phyloP scores from a whole-genome alignment of 2,888 invertebrate species.

The Lasioglossum vierecki region DNA sequence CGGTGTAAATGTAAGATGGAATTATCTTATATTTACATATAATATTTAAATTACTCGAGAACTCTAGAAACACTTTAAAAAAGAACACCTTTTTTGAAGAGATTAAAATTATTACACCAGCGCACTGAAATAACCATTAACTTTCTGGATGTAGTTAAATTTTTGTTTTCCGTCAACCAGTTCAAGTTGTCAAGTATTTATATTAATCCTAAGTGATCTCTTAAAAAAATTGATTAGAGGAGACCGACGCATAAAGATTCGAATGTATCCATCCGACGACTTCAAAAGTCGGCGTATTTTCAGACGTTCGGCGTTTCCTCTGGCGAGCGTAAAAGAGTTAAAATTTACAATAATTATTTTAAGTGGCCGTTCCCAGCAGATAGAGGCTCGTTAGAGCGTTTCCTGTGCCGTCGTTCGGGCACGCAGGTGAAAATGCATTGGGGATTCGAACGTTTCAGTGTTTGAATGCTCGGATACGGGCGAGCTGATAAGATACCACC shows the following conservation, averaged over 20 bases:
- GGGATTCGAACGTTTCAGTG: slow-evolving; percentile 16
- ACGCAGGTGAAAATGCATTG: slow-evolving; percentile 21
- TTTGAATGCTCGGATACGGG: slow-evolving; percentile 24
- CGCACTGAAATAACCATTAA: too few species aligned
- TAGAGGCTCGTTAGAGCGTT: background rate
- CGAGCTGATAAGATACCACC: slow-evolving; percentile 30
- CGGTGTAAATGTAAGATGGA: too few species aligned
- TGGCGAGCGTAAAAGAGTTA: background rate
- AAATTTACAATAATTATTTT: background rate
- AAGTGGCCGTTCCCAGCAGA: slow-evolving; percentile 7
- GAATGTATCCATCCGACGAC: background rate
- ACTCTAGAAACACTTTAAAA: too few species aligned
- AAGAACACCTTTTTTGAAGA: too few species aligned
- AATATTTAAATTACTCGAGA: too few species aligned
- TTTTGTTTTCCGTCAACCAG: too few species aligned
- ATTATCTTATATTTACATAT: too few species aligned
- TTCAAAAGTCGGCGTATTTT: background rate
- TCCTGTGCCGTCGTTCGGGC: background rate
- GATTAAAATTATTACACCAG: too few species aligned
- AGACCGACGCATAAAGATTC: background rate
- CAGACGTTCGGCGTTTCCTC: background rate
- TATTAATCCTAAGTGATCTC: background rate
- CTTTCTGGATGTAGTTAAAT: too few species aligned
- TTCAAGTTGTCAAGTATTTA: too few species aligned
- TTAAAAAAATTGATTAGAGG: background rate